Percentiles rank a stretch among this genome's conserved stretches.
phyloP scores from a whole-genome alignment of 2,113 vertebrate genomes.

The Takifugu bimaculatus region DNA sequence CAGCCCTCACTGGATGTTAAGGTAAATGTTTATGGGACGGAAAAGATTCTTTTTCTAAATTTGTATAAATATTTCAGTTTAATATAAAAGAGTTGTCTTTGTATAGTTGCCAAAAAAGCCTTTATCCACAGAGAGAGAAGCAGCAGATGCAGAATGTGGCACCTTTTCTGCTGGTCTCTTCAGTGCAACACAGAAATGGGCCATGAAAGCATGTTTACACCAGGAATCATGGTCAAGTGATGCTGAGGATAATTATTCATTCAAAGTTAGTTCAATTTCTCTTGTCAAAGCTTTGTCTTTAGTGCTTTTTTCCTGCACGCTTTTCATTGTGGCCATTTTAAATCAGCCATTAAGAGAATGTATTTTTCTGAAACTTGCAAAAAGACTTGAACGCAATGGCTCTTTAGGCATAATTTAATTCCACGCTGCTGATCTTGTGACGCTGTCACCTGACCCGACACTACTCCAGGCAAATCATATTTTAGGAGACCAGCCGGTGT shows the following conservation, averaged over 20 bases:
- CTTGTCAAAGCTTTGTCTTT: conserved; percentile 11
- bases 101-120: conserved; percentile 70
- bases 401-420: conserved; percentile 74
- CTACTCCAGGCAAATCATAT: conserved; percentile 31
- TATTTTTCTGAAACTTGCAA: conserved; percentile 74
- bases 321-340: conserved; percentile 38
- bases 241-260: conserved; percentile 27
- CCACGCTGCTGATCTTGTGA: conserved; percentile 64
- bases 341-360: conserved; percentile 72
- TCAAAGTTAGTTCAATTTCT: conserved; percentile 29
- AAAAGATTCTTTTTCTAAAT: conserved; percentile 42
- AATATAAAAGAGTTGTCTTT: conserved; percentile 75
- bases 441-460: conserved; percentile 39
- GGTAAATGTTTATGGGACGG: conserved; percentile 16
- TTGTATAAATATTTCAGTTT: conserved; percentile 56
- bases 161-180: conserved; percentile 23
- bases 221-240: not conserved
- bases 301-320: conserved; percentile 15
- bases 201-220: conserved; percentile 53
- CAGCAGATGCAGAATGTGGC: conserved; percentile 61
- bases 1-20: conserved; percentile 13
- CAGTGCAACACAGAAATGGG: conserved; percentile 46
- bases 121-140: conserved; percentile 70
- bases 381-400: conserved; percentile 72
- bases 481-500: conserved; percentile 32